Evolutionary conservation across 2,888 invertebrate species (phyloP).

Genomic region (Leucania comma): DNA sequence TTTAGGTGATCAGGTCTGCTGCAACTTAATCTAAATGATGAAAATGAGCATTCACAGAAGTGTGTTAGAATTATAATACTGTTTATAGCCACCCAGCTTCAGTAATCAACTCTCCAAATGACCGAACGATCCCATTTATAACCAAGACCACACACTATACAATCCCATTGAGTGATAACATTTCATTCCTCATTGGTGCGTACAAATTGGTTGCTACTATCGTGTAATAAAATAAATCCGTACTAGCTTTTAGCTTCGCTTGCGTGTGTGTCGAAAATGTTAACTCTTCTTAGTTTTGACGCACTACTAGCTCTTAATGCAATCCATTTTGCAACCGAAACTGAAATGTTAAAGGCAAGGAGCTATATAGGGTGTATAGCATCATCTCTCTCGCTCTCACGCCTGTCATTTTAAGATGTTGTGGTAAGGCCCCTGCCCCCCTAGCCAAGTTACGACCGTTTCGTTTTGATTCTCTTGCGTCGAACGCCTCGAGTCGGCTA

Average conservation of each 20-base stretch:
- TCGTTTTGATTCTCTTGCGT: too few species aligned
- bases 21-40: not conserved
- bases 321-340: too few species aligned
- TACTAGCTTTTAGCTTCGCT: not conserved
- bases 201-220: slow-evolving; percentile 35
- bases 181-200: slow-evolving; percentile 31
- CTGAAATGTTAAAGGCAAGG: too few species aligned
- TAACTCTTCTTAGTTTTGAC: not conserved
- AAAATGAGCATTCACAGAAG: not conserved
- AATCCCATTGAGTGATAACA: slow-evolving; percentile 42
- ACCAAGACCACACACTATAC: slow-evolving; percentile 24
- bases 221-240: slow-evolving; percentile 19
- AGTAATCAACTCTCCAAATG: slow-evolving; percentile 16
- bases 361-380: too few species aligned
- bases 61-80: not conserved
- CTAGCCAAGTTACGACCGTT: too few species aligned
- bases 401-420: too few species aligned
- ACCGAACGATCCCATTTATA: slow-evolving; percentile 23
- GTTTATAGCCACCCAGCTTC: not conserved
- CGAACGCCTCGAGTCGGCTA: too few species aligned
- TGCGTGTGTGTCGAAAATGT: not conserved
- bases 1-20: too few species aligned
- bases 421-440: too few species aligned
- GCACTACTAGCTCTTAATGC: too few species aligned
- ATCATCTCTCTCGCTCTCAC: too few species aligned